These are phyloP conservation scores for Lymantria monacha DNA, from an alignment of 2,888 invertebrate species.

Conservation along the genomic window DNA sequence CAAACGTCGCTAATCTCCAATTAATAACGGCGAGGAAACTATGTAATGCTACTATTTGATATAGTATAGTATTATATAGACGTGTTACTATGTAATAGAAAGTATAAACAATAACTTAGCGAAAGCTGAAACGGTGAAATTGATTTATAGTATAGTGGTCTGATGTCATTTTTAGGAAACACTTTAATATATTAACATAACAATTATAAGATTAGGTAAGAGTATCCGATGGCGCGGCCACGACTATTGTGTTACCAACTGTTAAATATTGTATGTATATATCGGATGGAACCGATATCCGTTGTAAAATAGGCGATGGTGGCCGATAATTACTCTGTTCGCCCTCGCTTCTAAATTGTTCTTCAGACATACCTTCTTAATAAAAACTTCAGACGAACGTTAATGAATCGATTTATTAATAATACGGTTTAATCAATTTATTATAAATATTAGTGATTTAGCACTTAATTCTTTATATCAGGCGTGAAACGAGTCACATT, in stretches of 20 bases:
- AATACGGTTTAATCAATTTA: too few relatives aligned
- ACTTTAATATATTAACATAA: slow-evolving; percentile 74
- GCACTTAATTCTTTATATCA: too few relatives aligned
- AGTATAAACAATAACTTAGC: slow-evolving; percentile 79
- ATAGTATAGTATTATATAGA: slow-evolving; percentile 50
- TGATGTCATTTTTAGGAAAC: slow-evolving; percentile 73
- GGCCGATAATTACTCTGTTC: too few relatives aligned
- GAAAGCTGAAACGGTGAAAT: slow-evolving; percentile 77
- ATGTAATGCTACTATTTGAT: slow-evolving; percentile 69
- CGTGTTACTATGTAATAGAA: slow-evolving; percentile 64
- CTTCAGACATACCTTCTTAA: too few relatives aligned
- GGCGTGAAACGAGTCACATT: too few relatives aligned
- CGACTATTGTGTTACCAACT: slow-evolving; percentile 4
- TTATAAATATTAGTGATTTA: too few relatives aligned
- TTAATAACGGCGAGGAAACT: slow-evolving; percentile 64
- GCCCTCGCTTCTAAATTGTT: too few relatives aligned
- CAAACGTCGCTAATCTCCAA: slow-evolving; percentile 47
- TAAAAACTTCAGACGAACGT: too few relatives aligned
- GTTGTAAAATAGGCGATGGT: too few relatives aligned
- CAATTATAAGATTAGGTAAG: slow-evolving; percentile 74
- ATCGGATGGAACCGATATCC: too few relatives aligned
- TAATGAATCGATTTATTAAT: too few relatives aligned
- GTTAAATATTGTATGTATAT: too few relatives aligned
- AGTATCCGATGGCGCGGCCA: slow-evolving; percentile 42
- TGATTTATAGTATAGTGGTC: slow-evolving; percentile 70